Percentiles rank a stretch among this genome's conserved stretches.
Conservation (phyloP, 2,888 invertebrate species). For the Lasioglossum villosulum region DNA sequence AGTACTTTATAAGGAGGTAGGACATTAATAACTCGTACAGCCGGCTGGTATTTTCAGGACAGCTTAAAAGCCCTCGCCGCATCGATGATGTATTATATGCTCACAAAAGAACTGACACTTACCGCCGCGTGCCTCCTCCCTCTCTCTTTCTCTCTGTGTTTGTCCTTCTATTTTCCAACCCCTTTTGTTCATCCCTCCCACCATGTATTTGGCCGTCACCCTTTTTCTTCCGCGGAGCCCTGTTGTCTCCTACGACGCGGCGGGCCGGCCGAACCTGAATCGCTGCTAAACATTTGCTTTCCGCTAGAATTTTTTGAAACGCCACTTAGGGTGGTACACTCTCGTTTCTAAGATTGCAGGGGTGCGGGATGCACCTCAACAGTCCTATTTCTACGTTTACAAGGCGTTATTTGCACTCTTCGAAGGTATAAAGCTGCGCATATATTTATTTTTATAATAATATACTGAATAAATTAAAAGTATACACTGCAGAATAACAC, state of each 20-base stretch:
- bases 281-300: constrained; percentile 33
- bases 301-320: neutral
- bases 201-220: neutral
- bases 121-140: constrained; percentile 42
- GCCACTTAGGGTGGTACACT: too few species aligned
- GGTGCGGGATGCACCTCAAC: too few species aligned
- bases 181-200: neutral
- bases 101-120: constrained; percentile 67
- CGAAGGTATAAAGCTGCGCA: too few species aligned
- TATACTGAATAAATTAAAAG: neutral
- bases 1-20: constrained; percentile 78
- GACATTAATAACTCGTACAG: constrained; percentile 77
- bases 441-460: neutral
- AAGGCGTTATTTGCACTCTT: too few species aligned
- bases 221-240: neutral
- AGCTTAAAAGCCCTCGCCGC: constrained; percentile 69
- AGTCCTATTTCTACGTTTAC: too few species aligned
- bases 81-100: constrained; percentile 71
- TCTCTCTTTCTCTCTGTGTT: constrained; percentile 1
- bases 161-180: neutral
- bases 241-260: constrained; percentile 18
- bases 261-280: constrained; percentile 22
- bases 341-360: too few species aligned
- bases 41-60: constrained; percentile 67
- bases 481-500: too few species aligned